A percentile compares a stretch with the other conserved stretches of the same genome.
Conservation (phyloP, 2,888 invertebrate species). For the Gastrophysa polygoni region DNA sequence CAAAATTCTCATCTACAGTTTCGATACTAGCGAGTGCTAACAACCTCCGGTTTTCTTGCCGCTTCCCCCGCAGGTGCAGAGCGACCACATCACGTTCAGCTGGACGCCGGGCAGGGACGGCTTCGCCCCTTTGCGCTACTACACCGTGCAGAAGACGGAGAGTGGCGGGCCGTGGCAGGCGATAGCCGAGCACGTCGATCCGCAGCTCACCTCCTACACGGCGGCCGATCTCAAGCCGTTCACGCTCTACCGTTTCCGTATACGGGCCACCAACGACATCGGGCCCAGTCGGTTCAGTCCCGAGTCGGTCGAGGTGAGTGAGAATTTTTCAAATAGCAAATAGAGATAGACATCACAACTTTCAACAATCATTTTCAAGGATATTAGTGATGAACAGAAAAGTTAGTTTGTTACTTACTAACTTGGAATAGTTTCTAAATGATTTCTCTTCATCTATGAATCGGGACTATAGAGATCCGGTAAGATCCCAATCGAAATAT, state of each 20-base stretch:
- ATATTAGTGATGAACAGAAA: no score
- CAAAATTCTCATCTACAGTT: no score
- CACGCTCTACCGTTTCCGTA: slow-evolving; percentile 88
- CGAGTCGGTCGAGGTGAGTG: slow-evolving; percentile 77
- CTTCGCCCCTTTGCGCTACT: slow-evolving; percentile 91
- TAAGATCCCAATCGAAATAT: no score
- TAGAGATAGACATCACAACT: no score
- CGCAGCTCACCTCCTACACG: slow-evolving; percentile 84
- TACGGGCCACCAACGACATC: slow-evolving; percentile 95
- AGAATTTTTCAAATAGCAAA: no score
- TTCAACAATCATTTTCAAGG: no score
- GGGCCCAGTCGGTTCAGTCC: slow-evolving; percentile 92
- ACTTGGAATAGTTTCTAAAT: no score
- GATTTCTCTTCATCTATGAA: no score
- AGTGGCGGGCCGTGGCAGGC: slow-evolving; percentile 85
- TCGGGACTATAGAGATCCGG: no score
- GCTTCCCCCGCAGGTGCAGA: slow-evolving; percentile 81
- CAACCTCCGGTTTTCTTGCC: no score
- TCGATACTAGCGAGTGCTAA: no score
- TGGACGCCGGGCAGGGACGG: slow-evolving; percentile 97
- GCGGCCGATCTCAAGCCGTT: slow-evolving; percentile 84
- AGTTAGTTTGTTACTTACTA: no score
- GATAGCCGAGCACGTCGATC: slow-evolving; percentile 85
- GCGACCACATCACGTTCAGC: slow-evolving; percentile 92
- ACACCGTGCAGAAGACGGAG: slow-evolving; percentile 89